A percentile compares a stretch with the other conserved stretches of the same genome.
These are phyloP conservation scores for Mycetomoellerius zeteki DNA, from an alignment of 1,140 invertebrate genomes.

Conservation along the genomic window DNA sequence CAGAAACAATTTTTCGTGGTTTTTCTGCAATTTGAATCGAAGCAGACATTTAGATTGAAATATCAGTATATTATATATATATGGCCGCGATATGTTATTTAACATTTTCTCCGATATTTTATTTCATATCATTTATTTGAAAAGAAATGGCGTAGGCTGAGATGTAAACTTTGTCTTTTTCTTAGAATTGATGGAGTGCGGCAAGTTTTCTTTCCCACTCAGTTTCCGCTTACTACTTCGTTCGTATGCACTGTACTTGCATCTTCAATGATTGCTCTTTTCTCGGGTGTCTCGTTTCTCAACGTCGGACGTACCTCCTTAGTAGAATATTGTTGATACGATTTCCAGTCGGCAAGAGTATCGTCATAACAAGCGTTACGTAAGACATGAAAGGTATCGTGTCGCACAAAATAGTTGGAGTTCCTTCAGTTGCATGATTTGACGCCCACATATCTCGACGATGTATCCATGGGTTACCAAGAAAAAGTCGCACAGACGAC, in stretches of 20 bases:
- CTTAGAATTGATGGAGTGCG: not conserved
- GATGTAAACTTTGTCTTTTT: not conserved
- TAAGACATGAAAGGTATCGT: slow-evolving; percentile 52
- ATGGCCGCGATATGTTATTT: not conserved
- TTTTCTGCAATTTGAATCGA: not conserved
- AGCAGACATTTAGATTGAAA: not conserved
- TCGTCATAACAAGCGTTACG: slow-evolving; percentile 31
- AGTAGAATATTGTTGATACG: slow-evolving; percentile 44
- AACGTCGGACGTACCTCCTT: not conserved
- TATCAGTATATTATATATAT: not conserved
- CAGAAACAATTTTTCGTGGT: too few species aligned
- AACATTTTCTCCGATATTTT: not conserved
- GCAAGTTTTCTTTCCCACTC: not conserved
- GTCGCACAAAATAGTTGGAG: slow-evolving; percentile 7
- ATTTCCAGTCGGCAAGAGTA: slow-evolving; percentile 66
- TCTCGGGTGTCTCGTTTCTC: slow-evolving; percentile 17
- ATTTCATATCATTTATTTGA: not conserved
- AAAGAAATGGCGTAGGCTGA: not conserved
- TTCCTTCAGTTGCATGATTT: slow-evolving; percentile 57
- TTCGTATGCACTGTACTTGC: not conserved
- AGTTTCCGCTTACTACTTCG: not conserved
- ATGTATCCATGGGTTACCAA: slow-evolving; percentile 10
- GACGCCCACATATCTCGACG: slow-evolving; percentile 54
- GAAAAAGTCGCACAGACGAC: slow-evolving; percentile 37
- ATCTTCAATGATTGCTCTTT: slow-evolving; percentile 19